Conservation (phyloP, 2,113 vertebrate genomes). For the Ptyas mucosa region DNA sequence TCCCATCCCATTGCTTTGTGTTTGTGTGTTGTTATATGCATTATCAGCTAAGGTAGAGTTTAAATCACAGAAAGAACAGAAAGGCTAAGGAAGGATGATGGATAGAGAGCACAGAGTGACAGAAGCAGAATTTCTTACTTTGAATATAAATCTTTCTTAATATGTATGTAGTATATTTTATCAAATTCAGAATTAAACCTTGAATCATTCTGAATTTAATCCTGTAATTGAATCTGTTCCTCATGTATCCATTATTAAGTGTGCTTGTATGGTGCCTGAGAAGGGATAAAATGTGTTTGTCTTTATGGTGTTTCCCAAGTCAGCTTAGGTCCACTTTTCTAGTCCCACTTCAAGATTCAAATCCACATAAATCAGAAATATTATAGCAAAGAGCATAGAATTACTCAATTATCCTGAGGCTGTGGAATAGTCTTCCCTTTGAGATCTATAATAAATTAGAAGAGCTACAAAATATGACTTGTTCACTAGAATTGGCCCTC, state of each 20-base stretch:
- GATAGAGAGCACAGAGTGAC: not conserved
- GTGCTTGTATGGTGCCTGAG: not conserved
- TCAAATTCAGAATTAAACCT: not conserved
- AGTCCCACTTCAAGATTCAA: not conserved
- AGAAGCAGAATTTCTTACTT: not conserved
- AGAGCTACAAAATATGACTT: not conserved
- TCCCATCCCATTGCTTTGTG: not conserved
- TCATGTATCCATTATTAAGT: not conserved
- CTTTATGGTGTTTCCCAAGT: not conserved
- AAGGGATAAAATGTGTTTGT: not conserved
- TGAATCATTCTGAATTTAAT: not conserved
- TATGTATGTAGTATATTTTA: not conserved
- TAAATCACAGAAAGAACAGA: not conserved
- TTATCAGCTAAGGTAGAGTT: not conserved
- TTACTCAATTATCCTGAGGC: not conserved
- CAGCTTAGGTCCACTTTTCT: not conserved
- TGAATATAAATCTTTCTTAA: no score
- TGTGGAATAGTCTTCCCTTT: not conserved
- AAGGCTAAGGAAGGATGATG: not conserved
- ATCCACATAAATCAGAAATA: not conserved
- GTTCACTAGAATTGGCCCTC: not conserved
- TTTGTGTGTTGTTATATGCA: not conserved
- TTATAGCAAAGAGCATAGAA: not conserved
- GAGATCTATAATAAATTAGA: not conserved
- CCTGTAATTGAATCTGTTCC: not conserved